Base-by-base conservation (phyloP, 2,113 vertebrate species). In the Seriola aureovittata region DNA sequence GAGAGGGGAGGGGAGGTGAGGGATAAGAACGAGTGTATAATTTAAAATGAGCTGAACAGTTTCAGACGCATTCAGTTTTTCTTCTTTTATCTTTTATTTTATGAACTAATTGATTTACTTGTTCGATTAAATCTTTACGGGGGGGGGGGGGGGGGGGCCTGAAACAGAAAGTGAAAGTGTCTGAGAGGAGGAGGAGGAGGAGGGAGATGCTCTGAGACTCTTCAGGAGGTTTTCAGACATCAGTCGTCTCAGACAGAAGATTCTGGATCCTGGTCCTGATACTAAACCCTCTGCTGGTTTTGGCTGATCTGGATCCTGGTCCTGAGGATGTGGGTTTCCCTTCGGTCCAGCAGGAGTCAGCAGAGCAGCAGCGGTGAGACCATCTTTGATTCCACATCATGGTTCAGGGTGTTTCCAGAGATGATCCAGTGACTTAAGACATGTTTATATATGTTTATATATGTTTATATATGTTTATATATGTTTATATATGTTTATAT, bases 161-260 rank as follows among this genome's bases (percentile, higher is more conserved):
- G 0, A 44, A 32, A 64, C 14, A 3, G 82, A 78, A 85, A 80
- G 59, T 85, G 59, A 85, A 85, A 80, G 66, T 80, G 59, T 21
- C 44, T 19, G 34, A 42, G 12, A 70, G 9, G 16, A n/a, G 7
- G 13, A n/a, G 29, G 46, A 36, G 34, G 34, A 36, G 34, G 34
- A 36, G 59, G 16, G 21, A 71, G 80, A 58, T 64, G 50, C 73
- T 76, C 21, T 52, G 32, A 48, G 19, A 29, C 29, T 29, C 29
- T 29, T n/a, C 19, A 9, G 16, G 32, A 44, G 4, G 38, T 0
- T 3, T 63, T 42, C 32, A 63, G 59, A 17, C 21, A 1, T 11
- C 9, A 3, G 3, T 21, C 2, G 14, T 5, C 46, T 34, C 36
- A 40, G 6, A 12, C 58, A 40, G 17, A 57, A 54, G 52, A 54